Evolutionary conservation across 1,140 invertebrate genomes (phyloP).

Genomic region (Adoxophyes honmai): DNA sequence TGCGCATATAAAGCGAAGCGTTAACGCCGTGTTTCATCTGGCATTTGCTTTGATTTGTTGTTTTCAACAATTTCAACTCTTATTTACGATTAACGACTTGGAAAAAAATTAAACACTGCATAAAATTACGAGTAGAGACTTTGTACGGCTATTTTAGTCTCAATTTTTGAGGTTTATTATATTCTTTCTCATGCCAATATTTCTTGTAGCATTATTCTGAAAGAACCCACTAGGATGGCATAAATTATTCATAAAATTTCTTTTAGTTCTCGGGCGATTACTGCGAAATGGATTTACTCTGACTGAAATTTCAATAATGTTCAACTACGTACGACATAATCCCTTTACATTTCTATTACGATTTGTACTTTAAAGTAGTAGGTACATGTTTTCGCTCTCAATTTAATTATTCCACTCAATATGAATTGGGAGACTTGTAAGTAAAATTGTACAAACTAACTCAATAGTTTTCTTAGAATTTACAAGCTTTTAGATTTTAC

Average conservation of each 20-base stretch:
- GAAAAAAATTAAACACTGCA: too few species aligned
- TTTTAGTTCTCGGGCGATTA: neutral
- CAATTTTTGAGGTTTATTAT: too few species aligned
- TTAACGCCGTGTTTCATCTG: slow-evolving; percentile 18
- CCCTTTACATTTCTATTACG: slow-evolving; percentile 23
- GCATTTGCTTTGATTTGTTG: neutral
- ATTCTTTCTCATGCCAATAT: neutral
- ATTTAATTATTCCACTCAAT: too few species aligned
- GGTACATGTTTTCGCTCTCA: too few species aligned
- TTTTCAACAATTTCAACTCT: neutral
- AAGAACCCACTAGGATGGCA: neutral
- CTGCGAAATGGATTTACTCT: neutral
- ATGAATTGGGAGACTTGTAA: too few species aligned
- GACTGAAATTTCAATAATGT: neutral
- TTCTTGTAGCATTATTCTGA: neutral
- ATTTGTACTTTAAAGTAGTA: slow-evolving; percentile 30
- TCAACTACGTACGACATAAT: neutral
- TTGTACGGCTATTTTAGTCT: too few species aligned
- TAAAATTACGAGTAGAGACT: too few species aligned
- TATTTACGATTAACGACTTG: too few species aligned
- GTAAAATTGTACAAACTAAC: too few species aligned
- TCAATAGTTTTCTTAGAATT: too few species aligned
- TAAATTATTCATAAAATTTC: slow-evolving; percentile 11
- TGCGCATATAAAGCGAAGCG: slow-evolving; percentile 12
- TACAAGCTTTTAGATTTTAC: too few species aligned